Conservation (phyloP, 2,113 vertebrate genomes). For the Vombatus ursinus region DNA sequence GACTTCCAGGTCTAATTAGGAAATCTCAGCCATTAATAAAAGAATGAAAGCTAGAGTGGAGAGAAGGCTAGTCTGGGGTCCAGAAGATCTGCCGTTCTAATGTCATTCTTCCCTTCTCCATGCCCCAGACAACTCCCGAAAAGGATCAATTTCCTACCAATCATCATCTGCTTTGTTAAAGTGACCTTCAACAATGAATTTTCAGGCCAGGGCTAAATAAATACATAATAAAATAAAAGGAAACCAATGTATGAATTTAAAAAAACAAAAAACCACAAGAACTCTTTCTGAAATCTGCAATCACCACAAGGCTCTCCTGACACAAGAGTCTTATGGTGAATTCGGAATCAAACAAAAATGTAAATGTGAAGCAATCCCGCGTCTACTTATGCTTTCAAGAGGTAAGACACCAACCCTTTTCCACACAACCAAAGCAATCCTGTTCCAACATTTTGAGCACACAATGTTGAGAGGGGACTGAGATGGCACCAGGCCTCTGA, state of each 20-base stretch:
- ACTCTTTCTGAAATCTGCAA: neutral
- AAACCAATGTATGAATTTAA: neutral
- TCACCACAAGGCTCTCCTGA: neutral
- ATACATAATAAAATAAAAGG: neutral
- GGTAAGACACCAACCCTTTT: too few species aligned
- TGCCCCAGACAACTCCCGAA: neutral
- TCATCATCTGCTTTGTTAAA: neutral
- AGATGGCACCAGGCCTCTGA: too few species aligned
- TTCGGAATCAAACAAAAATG: too few species aligned
- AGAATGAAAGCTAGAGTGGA: neutral
- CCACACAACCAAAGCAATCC: too few species aligned
- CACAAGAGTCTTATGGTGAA: too few species aligned
- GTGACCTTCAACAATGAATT: neutral
- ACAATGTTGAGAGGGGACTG: too few species aligned
- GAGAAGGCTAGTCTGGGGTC: neutral
- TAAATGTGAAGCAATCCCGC: too few species aligned
- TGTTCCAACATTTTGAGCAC: too few species aligned
- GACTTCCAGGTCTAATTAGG: conserved; percentile 26
- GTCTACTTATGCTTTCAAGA: too few species aligned
- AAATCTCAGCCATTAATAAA: conserved; percentile 30
- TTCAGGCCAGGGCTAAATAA: neutral
- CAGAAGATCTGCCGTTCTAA: neutral
- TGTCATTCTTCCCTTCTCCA: neutral
- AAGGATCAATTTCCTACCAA: too few species aligned
- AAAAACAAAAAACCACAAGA: neutral